phyloP scores from a whole-genome alignment of 2,888 invertebrate genomes.

The Agrenia bidenticulata region DNA sequence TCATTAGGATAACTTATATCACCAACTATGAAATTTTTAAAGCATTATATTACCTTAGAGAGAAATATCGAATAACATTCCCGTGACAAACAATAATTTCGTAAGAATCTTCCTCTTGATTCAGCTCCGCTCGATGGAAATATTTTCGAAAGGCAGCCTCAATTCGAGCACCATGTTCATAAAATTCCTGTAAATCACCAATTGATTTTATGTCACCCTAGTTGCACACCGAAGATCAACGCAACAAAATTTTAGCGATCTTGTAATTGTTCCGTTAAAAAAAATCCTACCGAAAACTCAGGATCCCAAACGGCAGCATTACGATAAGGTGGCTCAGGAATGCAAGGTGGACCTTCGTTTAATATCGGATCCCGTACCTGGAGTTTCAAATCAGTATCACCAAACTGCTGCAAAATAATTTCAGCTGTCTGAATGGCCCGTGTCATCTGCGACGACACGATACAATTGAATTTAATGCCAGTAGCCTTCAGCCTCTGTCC shows the following conservation, averaged over 20 bases:
- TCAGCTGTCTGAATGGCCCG: slow-evolving; percentile 88
- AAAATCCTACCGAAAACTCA: too few species aligned
- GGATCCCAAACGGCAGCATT: slow-evolving; percentile 79
- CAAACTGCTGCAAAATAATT: slow-evolving; percentile 72
- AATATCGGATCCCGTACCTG: slow-evolving; percentile 70
- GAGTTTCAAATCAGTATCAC: slow-evolving; percentile 13
- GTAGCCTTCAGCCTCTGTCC: slow-evolving; percentile 76
- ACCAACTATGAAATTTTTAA: too few species aligned
- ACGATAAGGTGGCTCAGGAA: slow-evolving; percentile 78
- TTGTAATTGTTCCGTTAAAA: too few species aligned
- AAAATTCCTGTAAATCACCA: slow-evolving; percentile 68
- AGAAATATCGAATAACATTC: slow-evolving; percentile 93
- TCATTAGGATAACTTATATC: neutral
- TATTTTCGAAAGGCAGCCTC: slow-evolving; percentile 93
- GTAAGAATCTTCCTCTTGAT: slow-evolving; percentile 78
- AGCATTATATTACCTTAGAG: slow-evolving; percentile 69
- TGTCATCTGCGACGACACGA: slow-evolving; percentile 69
- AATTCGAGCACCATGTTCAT: slow-evolving; percentile 86
- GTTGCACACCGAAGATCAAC: neutral
- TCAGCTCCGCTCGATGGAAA: slow-evolving; percentile 82
- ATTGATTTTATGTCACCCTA: neutral
- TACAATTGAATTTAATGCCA: slow-evolving; percentile 72
- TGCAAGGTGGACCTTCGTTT: slow-evolving; percentile 90
- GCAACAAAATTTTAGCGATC: neutral
- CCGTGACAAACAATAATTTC: slow-evolving; percentile 95